Conservation (phyloP, 2,888 invertebrate genomes). For the Amblyteles armatorius region DNA sequence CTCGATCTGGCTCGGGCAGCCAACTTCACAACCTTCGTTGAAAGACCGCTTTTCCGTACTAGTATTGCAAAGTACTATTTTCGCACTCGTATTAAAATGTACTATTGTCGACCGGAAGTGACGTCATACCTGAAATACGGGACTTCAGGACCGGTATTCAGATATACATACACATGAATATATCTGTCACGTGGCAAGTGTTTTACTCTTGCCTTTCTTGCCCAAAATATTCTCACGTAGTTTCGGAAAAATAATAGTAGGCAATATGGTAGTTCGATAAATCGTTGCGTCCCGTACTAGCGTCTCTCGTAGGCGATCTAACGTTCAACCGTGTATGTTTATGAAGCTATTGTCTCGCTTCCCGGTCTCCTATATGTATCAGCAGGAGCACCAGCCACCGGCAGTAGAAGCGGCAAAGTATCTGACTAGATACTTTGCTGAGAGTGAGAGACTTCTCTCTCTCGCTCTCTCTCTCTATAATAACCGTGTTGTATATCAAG, state of each 20-base stretch:
- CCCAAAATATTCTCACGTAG: conserved; percentile 4
- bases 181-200: background rate
- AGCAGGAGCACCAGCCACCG: background rate
- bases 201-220: background rate
- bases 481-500: no score
- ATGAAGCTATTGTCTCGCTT: conserved; percentile 53
- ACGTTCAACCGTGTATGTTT: conserved; percentile 49
- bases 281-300: conserved; percentile 28
- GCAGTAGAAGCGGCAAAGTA: no score
- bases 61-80: no score
- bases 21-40: no score
- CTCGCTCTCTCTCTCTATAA: conserved; percentile 21
- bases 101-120: no score
- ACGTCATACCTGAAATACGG: no score
- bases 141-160: no score
- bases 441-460: no score
- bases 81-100: no score
- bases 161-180: background rate
- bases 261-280: conserved; percentile 52
- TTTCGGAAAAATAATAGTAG: conserved; percentile 23
- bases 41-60: no score
- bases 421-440: no score
- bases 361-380: background rate
- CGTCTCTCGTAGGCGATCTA: conserved; percentile 19
- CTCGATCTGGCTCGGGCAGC: no score